Evolutionary conservation across 2,888 invertebrate genomes (phyloP).

Genomic region (Melinaea menophilus): DNA sequence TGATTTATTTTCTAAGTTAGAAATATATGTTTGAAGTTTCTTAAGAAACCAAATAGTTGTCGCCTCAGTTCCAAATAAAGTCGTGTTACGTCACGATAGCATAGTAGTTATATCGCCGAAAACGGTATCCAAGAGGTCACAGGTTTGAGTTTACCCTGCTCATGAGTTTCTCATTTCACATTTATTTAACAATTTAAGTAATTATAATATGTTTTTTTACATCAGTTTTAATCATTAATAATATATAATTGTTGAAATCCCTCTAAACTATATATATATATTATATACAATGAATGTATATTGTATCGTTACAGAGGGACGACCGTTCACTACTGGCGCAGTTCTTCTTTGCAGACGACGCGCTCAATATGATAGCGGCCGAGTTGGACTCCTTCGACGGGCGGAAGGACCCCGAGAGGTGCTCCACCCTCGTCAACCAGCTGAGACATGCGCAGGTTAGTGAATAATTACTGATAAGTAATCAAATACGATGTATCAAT

Average conservation of each 20-base stretch:
- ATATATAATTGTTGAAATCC: background rate
- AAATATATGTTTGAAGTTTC: too few relatives aligned
- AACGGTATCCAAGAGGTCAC: too few relatives aligned
- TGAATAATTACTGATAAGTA: slow-evolving; percentile 9
- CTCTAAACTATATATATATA: background rate
- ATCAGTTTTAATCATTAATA: background rate
- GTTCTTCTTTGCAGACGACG: slow-evolving; percentile 99
- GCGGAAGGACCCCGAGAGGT: slow-evolving; percentile 98
- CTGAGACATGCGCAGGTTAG: slow-evolving; percentile 92
- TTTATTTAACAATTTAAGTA: too few relatives aligned
- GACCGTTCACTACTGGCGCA: slow-evolving; percentile 95
- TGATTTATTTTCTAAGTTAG: too few relatives aligned
- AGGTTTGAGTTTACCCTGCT: too few relatives aligned
- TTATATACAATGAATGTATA: background rate
- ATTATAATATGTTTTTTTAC: too few relatives aligned
- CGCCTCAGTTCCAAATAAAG: too few relatives aligned
- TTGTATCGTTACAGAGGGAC: slow-evolving; percentile 84
- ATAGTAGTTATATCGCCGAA: too few relatives aligned
- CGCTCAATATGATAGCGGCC: slow-evolving; percentile 94
- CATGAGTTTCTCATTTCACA: too few relatives aligned
- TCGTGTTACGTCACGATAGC: too few relatives aligned
- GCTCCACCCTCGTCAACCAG: slow-evolving; percentile 96
- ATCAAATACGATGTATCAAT: background rate
- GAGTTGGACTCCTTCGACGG: slow-evolving; percentile 99
- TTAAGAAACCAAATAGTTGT: too few relatives aligned